These are phyloP conservation scores for Rhizoglyphus robini DNA, from an alignment of 1,140 invertebrate genomes.

Conservation along the genomic window DNA sequence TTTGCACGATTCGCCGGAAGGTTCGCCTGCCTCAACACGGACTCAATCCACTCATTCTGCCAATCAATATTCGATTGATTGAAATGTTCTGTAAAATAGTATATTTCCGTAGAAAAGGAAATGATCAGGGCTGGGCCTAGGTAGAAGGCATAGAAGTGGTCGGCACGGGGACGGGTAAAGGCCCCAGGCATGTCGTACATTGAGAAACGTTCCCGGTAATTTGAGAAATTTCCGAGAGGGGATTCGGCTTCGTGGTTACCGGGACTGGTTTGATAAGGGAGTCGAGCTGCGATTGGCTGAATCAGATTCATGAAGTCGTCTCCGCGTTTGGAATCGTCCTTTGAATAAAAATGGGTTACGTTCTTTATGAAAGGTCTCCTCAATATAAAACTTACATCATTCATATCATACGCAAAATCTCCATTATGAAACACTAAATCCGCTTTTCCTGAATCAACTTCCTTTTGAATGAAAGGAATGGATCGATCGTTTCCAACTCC, in stretches of 20 bases:
- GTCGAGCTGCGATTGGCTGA: constrained; percentile 63
- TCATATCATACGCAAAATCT: constrained; percentile 92
- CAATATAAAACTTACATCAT: constrained; percentile 50
- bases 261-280: constrained; percentile 80
- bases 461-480: constrained; percentile 35
- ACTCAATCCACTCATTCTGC: constrained; percentile 79
- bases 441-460: constrained; percentile 35
- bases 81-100: constrained; percentile 48
- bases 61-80: no score
- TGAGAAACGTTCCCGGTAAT: constrained; percentile 30
- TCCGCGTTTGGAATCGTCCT: constrained; percentile 42
- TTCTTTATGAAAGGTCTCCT: constrained; percentile 63
- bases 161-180: constrained; percentile 50
- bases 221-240: neutral
- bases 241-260: constrained; percentile 74
- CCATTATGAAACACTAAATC: constrained; percentile 42
- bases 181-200: constrained; percentile 54
- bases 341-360: constrained; percentile 84
- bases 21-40: constrained; percentile 54
- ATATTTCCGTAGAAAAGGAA: constrained; percentile 80
- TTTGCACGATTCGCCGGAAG: constrained; percentile 44
- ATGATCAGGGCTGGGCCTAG: constrained; percentile 82
- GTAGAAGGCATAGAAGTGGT: constrained; percentile 72
- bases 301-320: constrained; percentile 84
- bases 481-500: constrained; percentile 70